phyloP scores from a whole-genome alignment of 2,113 vertebrate species.

The Chloroceryle aenea region DNA sequence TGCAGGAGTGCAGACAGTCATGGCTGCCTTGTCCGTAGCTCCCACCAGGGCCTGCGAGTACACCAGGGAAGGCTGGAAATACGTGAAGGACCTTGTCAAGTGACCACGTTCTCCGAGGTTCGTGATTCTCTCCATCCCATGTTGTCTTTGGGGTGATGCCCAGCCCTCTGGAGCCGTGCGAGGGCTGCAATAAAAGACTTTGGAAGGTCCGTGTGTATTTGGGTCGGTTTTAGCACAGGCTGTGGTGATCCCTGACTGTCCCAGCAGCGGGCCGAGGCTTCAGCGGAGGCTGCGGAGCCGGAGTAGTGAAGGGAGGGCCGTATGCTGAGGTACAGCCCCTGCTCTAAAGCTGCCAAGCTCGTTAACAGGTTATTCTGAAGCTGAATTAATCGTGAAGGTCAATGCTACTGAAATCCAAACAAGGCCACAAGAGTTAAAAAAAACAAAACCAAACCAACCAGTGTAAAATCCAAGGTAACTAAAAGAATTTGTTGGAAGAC shows the following conservation, averaged over 20 bases:
- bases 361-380: neutral
- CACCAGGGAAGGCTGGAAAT: constrained; percentile 82
- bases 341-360: neutral
- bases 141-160: neutral
- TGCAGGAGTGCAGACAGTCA: constrained; percentile 85
- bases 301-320: neutral
- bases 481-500: neutral
- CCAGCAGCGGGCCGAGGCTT: neutral
- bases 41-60: constrained; percentile 84
- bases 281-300: neutral
- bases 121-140: neutral
- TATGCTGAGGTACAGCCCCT: neutral
- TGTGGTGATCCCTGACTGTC: neutral
- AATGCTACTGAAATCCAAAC: neutral
- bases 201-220: neutral
- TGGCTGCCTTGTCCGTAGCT: constrained; percentile 85
- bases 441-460: no score
- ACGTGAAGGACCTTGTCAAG: constrained; percentile 84
- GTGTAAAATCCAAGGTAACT: neutral
- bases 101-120: neutral
- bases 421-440: neutral
- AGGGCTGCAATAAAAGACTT: constrained; percentile 74
- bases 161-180: neutral
- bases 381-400: neutral
- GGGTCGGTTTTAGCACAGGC: constrained; percentile 18